A percentile compares a stretch with the other conserved stretches of the same genome.
phyloP scores from a whole-genome alignment of 2,113 vertebrate species.

The Daphoenositta chrysoptera region DNA sequence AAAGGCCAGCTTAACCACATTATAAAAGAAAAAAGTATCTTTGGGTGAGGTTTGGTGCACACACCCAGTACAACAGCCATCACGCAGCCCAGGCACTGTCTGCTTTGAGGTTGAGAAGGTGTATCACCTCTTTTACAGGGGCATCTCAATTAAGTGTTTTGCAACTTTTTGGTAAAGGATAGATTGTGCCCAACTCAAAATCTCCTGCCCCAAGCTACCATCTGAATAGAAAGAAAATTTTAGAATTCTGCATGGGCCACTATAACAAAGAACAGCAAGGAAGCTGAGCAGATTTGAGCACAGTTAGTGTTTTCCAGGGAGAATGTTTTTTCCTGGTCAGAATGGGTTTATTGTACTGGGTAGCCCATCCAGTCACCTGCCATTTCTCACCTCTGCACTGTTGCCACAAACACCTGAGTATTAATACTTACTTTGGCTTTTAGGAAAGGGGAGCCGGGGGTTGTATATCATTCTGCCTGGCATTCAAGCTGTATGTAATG shows the following conservation, averaged over 20 bases:
- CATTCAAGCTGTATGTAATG: constrained; percentile 6
- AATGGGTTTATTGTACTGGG: neutral
- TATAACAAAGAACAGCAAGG: neutral
- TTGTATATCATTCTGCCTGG: neutral
- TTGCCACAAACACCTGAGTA: neutral
- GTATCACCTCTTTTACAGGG: neutral
- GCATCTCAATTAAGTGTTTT: neutral
- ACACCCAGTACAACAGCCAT: neutral
- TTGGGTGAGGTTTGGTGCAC: neutral
- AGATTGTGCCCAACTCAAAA: neutral
- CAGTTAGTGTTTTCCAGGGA: neutral
- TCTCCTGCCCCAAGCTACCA: neutral
- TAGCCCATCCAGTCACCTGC: neutral
- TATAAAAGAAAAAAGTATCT: neutral
- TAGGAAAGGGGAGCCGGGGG: neutral
- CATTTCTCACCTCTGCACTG: neutral
- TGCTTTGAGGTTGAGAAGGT: neutral
- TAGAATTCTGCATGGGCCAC: neutral
- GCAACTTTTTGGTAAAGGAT: neutral
- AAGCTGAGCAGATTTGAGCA: neutral
- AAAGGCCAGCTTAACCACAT: neutral
- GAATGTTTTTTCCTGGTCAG: neutral
- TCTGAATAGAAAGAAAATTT: neutral
- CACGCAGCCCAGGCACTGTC: neutral
- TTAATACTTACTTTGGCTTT: neutral